Evolutionary conservation across 2,113 vertebrate species (phyloP).

Genomic region (Cervus canadensis): DNA sequence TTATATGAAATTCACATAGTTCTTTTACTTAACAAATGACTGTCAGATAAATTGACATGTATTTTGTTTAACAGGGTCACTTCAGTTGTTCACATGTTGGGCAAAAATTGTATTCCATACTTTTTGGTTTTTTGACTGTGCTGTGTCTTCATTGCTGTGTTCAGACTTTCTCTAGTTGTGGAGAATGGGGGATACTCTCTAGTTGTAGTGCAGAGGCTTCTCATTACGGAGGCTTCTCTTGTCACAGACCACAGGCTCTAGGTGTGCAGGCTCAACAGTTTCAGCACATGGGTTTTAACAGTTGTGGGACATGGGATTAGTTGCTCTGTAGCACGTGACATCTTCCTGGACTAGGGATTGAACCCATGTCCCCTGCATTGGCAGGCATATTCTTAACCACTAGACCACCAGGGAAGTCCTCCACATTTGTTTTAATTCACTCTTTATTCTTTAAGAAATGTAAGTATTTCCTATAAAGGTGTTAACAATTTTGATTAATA

Average conservation of each 20-base stretch:
- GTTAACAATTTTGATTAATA: neutral
- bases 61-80: neutral
- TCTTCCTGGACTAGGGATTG: neutral
- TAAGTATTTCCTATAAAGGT: neutral
- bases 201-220: neutral
- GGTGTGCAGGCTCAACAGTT: neutral
- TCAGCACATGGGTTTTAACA: neutral
- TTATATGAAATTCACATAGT: neutral
- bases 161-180: neutral
- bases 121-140: neutral
- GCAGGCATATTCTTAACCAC: neutral
- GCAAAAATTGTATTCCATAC: neutral
- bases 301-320: neutral
- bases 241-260: neutral
- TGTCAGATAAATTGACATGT: neutral
- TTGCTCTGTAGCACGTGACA: neutral
- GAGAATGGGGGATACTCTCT: neutral
- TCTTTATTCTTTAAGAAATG: neutral
- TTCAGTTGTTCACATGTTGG: neutral
- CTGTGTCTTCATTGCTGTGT: neutral
- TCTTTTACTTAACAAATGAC: conserved; percentile 2
- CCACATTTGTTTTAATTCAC: neutral
- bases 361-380: neutral
- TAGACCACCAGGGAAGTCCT: neutral
- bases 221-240: neutral